Evolutionary conservation across 2,888 invertebrate species (phyloP).

Genomic region (Deilephila elpenor): DNA sequence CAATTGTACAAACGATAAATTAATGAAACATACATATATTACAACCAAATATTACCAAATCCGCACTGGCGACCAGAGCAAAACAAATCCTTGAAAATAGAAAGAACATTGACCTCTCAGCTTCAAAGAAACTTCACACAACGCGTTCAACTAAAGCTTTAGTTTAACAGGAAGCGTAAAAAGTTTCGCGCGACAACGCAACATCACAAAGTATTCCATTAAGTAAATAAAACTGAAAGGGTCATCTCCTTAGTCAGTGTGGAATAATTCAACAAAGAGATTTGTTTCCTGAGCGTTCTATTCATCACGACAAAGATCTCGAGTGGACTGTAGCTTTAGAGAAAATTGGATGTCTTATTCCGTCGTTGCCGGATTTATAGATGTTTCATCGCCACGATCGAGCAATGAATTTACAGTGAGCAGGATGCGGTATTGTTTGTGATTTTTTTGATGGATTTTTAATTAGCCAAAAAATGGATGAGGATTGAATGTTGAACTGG

Average conservation of each 20-base stretch:
- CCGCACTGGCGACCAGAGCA: neutral
- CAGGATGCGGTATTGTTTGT: constrained; percentile 44
- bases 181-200: constrained; percentile 21
- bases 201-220: constrained; percentile 43
- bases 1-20: no score
- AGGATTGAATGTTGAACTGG: no score
- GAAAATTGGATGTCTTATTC: constrained; percentile 80
- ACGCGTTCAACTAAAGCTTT: constrained; percentile 6
- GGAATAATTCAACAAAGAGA: constrained; percentile 71
- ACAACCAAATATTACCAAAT: neutral
- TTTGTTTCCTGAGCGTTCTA: constrained; percentile 73
- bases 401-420: constrained; percentile 36
- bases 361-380: constrained; percentile 73
- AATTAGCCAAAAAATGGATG: no score
- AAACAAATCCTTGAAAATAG: neutral
- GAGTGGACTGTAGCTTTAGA: constrained; percentile 78
- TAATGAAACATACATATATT: neutral
- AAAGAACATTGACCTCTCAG: neutral
- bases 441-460: neutral
- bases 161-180: constrained; percentile 23
- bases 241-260: constrained; percentile 57
- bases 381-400: constrained; percentile 56
- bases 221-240: constrained; percentile 58
- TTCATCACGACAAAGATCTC: constrained; percentile 78
- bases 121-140: neutral